Conservation (phyloP, 2,113 vertebrate genomes). For the Ciconia stormi region DNA sequence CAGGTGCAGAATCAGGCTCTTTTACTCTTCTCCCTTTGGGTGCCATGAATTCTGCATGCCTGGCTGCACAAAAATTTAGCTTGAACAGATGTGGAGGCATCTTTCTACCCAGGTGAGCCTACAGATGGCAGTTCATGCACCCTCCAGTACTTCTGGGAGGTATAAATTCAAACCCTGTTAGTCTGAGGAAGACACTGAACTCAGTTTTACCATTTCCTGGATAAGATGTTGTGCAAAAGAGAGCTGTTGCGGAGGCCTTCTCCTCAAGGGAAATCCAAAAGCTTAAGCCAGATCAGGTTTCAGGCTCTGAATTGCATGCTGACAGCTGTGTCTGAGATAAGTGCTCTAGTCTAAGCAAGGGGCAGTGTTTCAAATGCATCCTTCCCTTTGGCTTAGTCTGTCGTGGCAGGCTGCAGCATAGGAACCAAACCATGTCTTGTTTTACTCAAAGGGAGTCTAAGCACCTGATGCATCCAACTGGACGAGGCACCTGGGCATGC, state of each 20-base stretch:
- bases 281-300: neutral
- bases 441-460: neutral
- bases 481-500: accelerated
- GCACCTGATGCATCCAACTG: accelerated
- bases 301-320: neutral
- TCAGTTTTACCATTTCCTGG: neutral
- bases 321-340: neutral
- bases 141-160: neutral
- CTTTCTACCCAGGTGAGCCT: neutral
- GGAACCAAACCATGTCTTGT: neutral
- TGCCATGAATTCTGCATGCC: neutral
- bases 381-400: neutral
- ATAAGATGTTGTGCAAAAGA: neutral
- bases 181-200: neutral
- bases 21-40: neutral
- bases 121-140: neutral
- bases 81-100: neutral
- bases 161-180: neutral
- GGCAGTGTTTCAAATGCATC: neutral
- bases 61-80: neutral
- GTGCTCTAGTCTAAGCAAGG: neutral
- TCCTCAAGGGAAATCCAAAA: neutral
- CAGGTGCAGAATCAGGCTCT: neutral
- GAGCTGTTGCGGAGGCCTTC: neutral
- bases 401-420: accelerated